phyloP scores from a whole-genome alignment of 2,113 vertebrate genomes.

The Rafetus swinhoei region DNA sequence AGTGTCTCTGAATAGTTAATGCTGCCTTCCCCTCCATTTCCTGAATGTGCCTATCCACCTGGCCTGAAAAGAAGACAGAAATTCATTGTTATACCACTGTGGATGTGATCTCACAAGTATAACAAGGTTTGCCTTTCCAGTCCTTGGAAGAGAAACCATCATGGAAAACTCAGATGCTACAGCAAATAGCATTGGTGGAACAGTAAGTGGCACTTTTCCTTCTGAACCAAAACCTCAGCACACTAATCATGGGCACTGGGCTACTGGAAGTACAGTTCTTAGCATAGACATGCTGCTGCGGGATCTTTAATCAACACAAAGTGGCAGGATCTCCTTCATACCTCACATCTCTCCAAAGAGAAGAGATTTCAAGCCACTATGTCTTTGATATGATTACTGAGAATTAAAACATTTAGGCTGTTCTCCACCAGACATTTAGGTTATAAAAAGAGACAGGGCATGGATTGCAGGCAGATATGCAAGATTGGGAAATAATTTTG shows the following conservation, averaged over 20 bases:
- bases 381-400: not conserved
- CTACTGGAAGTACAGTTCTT: not conserved
- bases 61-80: constrained; percentile 75
- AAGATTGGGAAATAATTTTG: not conserved
- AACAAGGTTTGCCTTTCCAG: not conserved
- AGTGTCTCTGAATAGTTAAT: constrained; percentile 90
- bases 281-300: not conserved
- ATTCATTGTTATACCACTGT: not conserved
- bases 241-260: not conserved
- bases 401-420: not conserved
- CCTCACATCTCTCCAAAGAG: not conserved
- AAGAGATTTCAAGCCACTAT: not conserved
- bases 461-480: not conserved
- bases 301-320: not conserved
- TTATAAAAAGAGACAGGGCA: constrained; percentile 9
- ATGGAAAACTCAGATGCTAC: not conserved
- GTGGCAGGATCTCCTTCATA: not conserved
- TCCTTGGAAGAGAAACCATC: not conserved
- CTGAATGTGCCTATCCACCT: constrained; percentile 85
- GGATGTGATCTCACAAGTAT: not conserved
- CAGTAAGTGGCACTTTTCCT: not conserved
- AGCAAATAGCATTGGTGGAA: not conserved
- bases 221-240: not conserved
- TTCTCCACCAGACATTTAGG: not conserved
- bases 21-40: constrained; percentile 88